Base-by-base conservation (phyloP, 2,888 invertebrate genomes). In the Axea sp. region DNA sequence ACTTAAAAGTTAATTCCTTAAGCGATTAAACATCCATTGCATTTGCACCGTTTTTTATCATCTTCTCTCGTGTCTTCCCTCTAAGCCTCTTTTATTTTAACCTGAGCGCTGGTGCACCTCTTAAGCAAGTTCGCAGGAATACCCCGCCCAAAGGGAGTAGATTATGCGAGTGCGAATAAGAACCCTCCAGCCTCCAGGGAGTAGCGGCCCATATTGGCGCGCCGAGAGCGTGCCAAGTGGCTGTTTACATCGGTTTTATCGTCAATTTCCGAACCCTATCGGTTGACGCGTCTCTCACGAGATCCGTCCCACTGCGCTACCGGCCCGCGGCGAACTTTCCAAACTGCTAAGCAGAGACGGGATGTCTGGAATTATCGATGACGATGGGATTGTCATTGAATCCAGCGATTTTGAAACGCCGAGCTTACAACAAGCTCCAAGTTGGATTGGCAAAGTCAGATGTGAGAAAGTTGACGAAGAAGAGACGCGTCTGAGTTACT, bases 191-290 rank as follows among this genome's bases (percentile, higher is more conserved):
- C 77, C 84, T 82, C 81, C 76, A 71, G 81, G 82, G 81, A 82
- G 78, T 67, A 73, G 76, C 77, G 43, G 67, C 62, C 53, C 55
- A 72, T 69, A 69, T 77, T 76, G 79, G 75, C 69, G 78, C 77
- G 77, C 68, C 64, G 77, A 80, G 80, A 82, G 80, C 81, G 81
- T 82, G 83, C 81, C 82, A 84, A 84, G 83, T 84, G 81, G 78
- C 83, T 84, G 82, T 84, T 85, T 86, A 84, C 83, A 82, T 82
- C 82, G 81, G 84, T 85, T 84, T 84, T 84, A 85, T 86, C 82
- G 82, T 78, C 83, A 80, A 85, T 85, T 85, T 82, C 81, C 82
- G 82, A 83, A 83, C 80, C 80, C 79, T 77, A 77, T 76, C 62
- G 76, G 76, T 77, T 76, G 64, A 73, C 64, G 59, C 59, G 60